These are phyloP conservation scores for Megaceryle torquata DNA, from an alignment of 2,113 vertebrate genomes.

Conservation along the genomic window DNA sequence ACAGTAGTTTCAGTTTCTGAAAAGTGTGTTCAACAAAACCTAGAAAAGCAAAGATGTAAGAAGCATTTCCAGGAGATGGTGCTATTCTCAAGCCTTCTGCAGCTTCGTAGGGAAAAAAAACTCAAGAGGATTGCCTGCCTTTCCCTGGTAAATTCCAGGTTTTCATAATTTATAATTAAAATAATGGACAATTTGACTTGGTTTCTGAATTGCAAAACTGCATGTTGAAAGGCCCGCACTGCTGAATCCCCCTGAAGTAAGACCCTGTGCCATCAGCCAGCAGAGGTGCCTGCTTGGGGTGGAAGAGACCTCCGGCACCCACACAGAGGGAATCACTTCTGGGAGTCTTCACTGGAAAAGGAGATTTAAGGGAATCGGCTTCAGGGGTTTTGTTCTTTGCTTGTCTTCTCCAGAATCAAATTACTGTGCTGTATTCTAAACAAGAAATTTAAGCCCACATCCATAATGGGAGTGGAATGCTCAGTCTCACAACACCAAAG, in stretches of 20 bases:
- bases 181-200: background rate
- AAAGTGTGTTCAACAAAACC: rapidly evolving
- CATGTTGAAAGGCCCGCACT: background rate
- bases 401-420: background rate
- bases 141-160: background rate
- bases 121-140: too few relatives aligned
- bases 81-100: constrained; percentile 29
- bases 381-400: background rate
- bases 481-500: background rate
- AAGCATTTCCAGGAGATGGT: constrained; percentile 41
- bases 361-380: background rate
- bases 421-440: background rate
- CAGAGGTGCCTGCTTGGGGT: background rate
- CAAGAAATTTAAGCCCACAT: background rate
- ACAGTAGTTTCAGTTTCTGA: background rate
- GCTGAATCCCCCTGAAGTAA: background rate
- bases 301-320: background rate
- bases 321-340: background rate
- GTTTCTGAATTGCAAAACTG: background rate
- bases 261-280: background rate
- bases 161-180: background rate
- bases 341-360: background rate
- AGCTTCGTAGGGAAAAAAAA: background rate
- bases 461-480: background rate
- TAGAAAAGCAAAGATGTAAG: background rate